Conservation (phyloP, 2,888 invertebrate species). For the Microchrysa polita region DNA sequence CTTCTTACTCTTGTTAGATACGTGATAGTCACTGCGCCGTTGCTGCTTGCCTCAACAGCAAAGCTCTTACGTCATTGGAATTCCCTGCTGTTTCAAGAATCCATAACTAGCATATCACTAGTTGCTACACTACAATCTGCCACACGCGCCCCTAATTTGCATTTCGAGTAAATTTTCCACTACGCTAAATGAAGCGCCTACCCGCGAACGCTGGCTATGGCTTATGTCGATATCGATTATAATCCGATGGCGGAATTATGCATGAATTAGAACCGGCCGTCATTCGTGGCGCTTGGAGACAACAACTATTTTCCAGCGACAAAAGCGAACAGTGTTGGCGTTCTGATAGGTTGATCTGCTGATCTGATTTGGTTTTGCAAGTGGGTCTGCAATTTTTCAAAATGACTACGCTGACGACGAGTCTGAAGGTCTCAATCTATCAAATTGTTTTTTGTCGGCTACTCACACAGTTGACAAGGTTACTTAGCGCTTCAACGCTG, state of each 20-base stretch:
- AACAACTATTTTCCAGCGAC: too few species aligned
- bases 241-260: neutral
- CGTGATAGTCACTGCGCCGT: neutral
- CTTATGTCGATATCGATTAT: too few species aligned
- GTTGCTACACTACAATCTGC: neutral
- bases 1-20: neutral
- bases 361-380: too few species aligned
- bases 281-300: slow-evolving; percentile 22
- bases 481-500: too few species aligned
- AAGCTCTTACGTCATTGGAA: slow-evolving; percentile 29
- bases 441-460: too few species aligned
- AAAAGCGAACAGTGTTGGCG: neutral
- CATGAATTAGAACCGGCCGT: slow-evolving; percentile 4
- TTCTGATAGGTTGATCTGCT: too few species aligned
- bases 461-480: too few species aligned
- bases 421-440: too few species aligned
- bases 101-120: neutral
- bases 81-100: slow-evolving; percentile 10
- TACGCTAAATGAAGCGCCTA: neutral
- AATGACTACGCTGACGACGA: too few species aligned
- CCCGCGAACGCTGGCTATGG: neutral
- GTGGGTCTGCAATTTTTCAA: too few species aligned
- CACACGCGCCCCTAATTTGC: slow-evolving; percentile 1
- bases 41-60: neutral
- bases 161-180: neutral